These are phyloP conservation scores for Mesitornis unicolor DNA, from an alignment of 2,113 vertebrate species.

Conservation along the genomic window DNA sequence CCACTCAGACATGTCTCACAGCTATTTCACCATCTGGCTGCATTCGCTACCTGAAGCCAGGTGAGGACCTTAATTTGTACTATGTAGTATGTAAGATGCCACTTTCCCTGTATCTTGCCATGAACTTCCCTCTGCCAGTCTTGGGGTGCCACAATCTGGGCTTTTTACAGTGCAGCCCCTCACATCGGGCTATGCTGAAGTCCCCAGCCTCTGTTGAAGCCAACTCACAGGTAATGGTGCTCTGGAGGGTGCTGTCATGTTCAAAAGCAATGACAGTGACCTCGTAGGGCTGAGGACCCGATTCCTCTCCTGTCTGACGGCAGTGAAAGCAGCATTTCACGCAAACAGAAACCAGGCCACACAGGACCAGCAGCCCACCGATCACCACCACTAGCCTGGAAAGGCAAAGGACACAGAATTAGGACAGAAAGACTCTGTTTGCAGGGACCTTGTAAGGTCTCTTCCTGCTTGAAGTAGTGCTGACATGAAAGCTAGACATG, in stretches of 20 bases:
- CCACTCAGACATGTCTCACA: not conserved
- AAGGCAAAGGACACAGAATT: not conserved
- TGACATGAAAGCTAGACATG: not conserved
- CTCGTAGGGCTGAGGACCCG: constrained; percentile 63
- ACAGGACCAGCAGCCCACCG: constrained; percentile 68
- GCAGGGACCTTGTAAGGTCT: not conserved
- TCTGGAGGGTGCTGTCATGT: constrained; percentile 79
- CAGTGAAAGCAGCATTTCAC: constrained; percentile 70
- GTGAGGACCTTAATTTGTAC: not conserved
- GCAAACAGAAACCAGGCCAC: constrained; percentile 65
- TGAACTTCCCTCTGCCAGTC: not conserved
- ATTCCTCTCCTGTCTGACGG: constrained; percentile 42
- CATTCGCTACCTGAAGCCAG: not conserved
- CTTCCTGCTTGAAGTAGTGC: not conserved
- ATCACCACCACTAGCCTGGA: constrained; percentile 73
- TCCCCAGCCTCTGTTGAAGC: not conserved
- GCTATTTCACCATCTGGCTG: not conserved
- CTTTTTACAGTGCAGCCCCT: not conserved
- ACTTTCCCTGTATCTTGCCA: not conserved
- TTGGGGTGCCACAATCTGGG: not conserved
- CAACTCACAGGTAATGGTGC: constrained; percentile 79
- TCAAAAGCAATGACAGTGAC: constrained; percentile 81
- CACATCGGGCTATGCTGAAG: fast-evolving
- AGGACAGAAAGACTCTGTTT: not conserved
- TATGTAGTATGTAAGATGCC: fast-evolving